Base-by-base conservation (phyloP, 2,113 vertebrate species). In the Callocephalon fimbriatum region DNA sequence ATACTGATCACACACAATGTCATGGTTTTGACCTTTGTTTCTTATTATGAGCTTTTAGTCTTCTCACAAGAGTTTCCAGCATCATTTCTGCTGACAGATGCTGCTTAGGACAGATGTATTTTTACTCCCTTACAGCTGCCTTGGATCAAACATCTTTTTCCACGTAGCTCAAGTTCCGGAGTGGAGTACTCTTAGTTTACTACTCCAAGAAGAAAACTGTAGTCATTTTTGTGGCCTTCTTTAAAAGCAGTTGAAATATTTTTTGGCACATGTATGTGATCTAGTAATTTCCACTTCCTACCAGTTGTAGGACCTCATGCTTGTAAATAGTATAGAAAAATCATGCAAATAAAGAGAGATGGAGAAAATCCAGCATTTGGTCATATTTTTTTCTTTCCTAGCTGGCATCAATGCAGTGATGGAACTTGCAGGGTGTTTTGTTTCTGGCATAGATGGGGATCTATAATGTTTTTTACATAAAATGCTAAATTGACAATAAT, bases 101-200 rank as follows among this genome's bases (percentile, higher is more conserved):
- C 70, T 94, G n/a, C 80, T 89, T 89, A 82, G 92, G 71, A 90
- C 66, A 82, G 84, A 75, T 68, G 58, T 87, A 75, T 89, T 95
- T 94, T 97, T 93, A 72, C 85, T 86, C 81, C 62, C 37, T 93
- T 90, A 72, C 66, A 82, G 40, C 32, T 79, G 67, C 77, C 61
- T 94, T 90, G 77, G 68, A 91, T 95, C 74, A 85, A 91, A 85
- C 5, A 0, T 54, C 53, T 65, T 85, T 90, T 89, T 91, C 80
- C 67, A 68, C 6, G 27, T 70, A 88, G 54, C 53, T 94, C 62
- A 61, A 89, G 40, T 82, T 91, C 80, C 5, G 3, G 65, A 51
- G 44, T 68, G 70, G 50, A 87, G 18, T 88, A 45, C 53, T 94
- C 35, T 21, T 40, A 11, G 26, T 19, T 93, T 86, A 82, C 51